Evolutionary conservation across 2,797 vertebrate species (phyloP), one percentile per base, ranked within the genome.

Genomic region (Artibeus jamaicensis): DNA sequence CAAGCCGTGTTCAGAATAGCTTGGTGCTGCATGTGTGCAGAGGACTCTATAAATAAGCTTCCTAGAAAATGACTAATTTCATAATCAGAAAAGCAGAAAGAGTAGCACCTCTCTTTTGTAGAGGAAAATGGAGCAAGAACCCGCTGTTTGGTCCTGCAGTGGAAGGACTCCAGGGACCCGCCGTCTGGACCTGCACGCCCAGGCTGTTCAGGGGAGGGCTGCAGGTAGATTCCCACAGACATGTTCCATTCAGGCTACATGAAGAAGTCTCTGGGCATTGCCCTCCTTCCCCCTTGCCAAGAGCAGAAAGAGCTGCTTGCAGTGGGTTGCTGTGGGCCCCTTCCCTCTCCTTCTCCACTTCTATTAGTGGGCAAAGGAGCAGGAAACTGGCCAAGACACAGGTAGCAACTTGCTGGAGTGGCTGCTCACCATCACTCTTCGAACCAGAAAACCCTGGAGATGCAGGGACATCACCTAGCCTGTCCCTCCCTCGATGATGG

Each of bases 11-110:
- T 96, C 89, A 96, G 96, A 97, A 97, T 93, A 98, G 96, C 94
- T 95, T 92, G 77, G 94, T 4, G 32, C 91, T 89, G 95, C 94
- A 84, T 94, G 95, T 7, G 15, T 93, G 93, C 95, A 83, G 86
- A 2, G 22, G 91, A 78, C 97, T 95, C 96, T 98, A 97, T 96
- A 97, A 97, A 98, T 96, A 97, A 95, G 96, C 96, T 98, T 97
- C 97, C 96, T 97, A 96, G 97, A 98, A 98, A 97, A 97, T 97
- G 97, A 96, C 97, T 97, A 96, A 97, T 97, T 97, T 97, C 97
- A 97, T 97, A 95, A 97, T 95, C 97, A 95, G 95, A 92, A 95
- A 95, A 86, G 81, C 89, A 96, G 94, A 87, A 92, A 95, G 97
- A 97, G 95, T 96, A 95, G 97, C 96, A 97, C 97, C 91, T 94